These are phyloP conservation scores for Ericerus pela DNA, from an alignment of 1,140 invertebrate genomes.

Conservation along the genomic window DNA sequence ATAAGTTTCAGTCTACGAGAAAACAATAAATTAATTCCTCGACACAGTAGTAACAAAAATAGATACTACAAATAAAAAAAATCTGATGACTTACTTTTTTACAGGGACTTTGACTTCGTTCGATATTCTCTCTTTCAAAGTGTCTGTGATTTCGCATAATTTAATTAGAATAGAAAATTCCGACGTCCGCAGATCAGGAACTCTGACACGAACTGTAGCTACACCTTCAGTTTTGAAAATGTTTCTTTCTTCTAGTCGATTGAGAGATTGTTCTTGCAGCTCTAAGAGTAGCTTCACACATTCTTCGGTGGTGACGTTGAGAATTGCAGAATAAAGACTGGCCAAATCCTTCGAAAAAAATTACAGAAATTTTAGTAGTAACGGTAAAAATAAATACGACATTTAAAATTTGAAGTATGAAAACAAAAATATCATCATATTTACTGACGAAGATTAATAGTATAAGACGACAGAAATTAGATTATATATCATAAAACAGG, in stretches of 20 bases:
- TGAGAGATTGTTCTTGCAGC: constrained; percentile 48
- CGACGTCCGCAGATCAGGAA: constrained; percentile 31
- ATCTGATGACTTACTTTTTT: constrained; percentile 30
- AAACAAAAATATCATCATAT: too few relatives aligned
- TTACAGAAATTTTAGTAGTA: too few relatives aligned
- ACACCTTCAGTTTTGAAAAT: constrained; percentile 45
- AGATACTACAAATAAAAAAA: not conserved
- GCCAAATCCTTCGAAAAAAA: too few relatives aligned
- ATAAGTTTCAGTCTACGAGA: not conserved
- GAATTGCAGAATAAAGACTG: too few relatives aligned
- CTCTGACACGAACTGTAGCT: constrained; percentile 43
- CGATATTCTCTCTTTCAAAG: constrained; percentile 39
- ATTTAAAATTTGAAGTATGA: too few relatives aligned
- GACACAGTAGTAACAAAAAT: not conserved
- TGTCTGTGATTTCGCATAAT: constrained; percentile 35
- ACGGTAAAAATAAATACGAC: too few relatives aligned
- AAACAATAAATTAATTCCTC: constrained; percentile 7
- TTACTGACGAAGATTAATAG: too few relatives aligned
- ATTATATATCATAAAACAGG: too few relatives aligned
- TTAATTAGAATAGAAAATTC: constrained; percentile 35
- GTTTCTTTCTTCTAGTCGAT: constrained; percentile 44
- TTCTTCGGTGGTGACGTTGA: too few relatives aligned
- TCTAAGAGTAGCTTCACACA: too few relatives aligned
- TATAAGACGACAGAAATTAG: too few relatives aligned
- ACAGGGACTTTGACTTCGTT: constrained; percentile 32